Base-by-base conservation (phyloP, 2,888 invertebrate species). In the Nomada fucata region DNA sequence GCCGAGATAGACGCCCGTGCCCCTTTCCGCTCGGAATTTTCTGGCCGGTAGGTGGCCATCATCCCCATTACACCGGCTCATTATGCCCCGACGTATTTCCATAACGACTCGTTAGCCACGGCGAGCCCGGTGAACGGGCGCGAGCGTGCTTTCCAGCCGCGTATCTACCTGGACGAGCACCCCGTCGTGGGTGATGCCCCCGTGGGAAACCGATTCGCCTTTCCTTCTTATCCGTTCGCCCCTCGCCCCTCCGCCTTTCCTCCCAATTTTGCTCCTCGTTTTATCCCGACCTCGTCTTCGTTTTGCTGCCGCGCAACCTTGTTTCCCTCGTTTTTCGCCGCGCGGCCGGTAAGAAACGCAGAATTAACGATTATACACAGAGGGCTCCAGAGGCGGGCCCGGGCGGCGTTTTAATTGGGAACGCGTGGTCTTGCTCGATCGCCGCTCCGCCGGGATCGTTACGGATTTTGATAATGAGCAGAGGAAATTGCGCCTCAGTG, bases 31-130 rank as follows among this genome's bases (percentile, higher is more conserved):
- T 26, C 73, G 84, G 86, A 84, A 86, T 86, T 85, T 85, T 79
- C 79, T 75, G 72, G 76, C 52, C 86, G 86, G 88, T 89, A 90
- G 90, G 89, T 88, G 84, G 85, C 85, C 88, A 88, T 88, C 88
- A 91, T 89, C 89, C 91, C 90, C 89, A 92, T 91, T 92, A 93
- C 90, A 88, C 83, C 65, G 89, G 88, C 89, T 91, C 91, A 92
- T 93, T 92, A 92, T 91, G 89, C 91, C 89, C 90, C 88, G 91
- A 86, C 89, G 90, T 91, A 93, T 92, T 92, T 92, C 91, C 92
- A 92, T 92, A 92, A 92, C 91, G 91, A 91, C 89, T 91, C 90
- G 89, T 89, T 89, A 89, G 86, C 83, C 84, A 82, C 83, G 79
- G 65, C 77, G 74, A 42, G 79, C 82, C 83, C 85, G 85, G 86